phyloP scores from a whole-genome alignment of 2,113 vertebrate species.

The Suricata suricatta region DNA sequence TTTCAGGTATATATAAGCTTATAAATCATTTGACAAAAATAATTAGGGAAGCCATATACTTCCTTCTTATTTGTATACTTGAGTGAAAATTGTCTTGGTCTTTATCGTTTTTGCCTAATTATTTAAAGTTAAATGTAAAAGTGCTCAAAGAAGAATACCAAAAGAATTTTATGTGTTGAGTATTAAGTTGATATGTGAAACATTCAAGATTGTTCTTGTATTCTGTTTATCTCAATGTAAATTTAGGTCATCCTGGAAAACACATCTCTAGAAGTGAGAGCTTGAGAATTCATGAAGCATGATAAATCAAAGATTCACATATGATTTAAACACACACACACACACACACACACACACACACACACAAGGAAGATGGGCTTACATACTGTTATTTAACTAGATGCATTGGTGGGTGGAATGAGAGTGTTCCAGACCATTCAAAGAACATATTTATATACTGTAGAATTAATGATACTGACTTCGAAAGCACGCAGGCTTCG shows the following conservation, averaged over 20 bases:
- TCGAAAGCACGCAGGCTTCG: background rate
- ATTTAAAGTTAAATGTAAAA: constrained; percentile 20
- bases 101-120: background rate
- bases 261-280: background rate
- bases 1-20: background rate
- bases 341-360: background rate
- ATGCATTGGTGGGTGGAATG: background rate
- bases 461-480: background rate
- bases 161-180: background rate
- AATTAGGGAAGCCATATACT: background rate
- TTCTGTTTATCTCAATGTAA: background rate
- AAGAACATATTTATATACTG: background rate
- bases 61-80: background rate
- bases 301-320: background rate
- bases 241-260: background rate
- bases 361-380: background rate
- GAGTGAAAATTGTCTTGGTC: background rate
- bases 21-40: background rate
- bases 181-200: background rate
- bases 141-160: background rate
- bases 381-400: background rate
- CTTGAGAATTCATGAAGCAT: background rate
- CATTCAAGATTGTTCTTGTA: background rate
- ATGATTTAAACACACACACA: background rate
- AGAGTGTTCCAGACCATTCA: background rate